Conservation (phyloP, 64 coral and sea anemone genomes). For the Stylophora pistillata region DNA sequence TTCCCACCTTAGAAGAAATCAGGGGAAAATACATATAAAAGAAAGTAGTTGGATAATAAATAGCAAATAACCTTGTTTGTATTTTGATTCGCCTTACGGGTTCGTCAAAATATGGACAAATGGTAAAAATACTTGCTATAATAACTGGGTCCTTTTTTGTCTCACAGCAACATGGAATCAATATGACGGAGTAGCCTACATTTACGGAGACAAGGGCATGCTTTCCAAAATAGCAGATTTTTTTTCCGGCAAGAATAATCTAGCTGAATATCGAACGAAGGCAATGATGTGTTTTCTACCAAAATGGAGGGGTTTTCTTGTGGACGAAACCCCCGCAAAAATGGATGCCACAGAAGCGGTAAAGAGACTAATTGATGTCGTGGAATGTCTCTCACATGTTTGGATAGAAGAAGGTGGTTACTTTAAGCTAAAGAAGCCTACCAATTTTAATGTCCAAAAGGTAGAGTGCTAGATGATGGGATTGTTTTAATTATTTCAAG, state of each 20-base stretch:
- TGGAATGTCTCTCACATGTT: slow-evolving; percentile 12
- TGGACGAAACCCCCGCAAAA: neutral
- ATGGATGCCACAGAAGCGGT: slow-evolving; percentile 39
- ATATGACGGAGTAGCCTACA: slow-evolving; percentile 60
- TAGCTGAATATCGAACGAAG: neutral
- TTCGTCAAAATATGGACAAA: too few relatives aligned
- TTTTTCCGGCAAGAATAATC: neutral
- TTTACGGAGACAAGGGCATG: neutral
- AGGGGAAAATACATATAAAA: too few relatives aligned
- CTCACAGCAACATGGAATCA: slow-evolving; percentile 40
- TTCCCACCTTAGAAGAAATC: too few relatives aligned
- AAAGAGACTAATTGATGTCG: neutral
- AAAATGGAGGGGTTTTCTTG: slow-evolving; percentile 59
- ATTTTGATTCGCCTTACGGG: too few relatives aligned
- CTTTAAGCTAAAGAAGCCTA: neutral
- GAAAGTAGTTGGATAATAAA: too few relatives aligned
- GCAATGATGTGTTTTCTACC: slow-evolving; percentile 40
- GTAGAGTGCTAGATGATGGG: neutral
- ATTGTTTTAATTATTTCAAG: too few relatives aligned
- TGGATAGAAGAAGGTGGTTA: neutral
- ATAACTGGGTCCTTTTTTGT: neutral
- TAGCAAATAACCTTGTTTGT: too few relatives aligned
- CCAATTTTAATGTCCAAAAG: neutral
- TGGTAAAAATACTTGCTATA: neutral
- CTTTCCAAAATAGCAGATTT: neutral